Conservation (phyloP, 64 coral and sea anemone species). For the Catalaphyllia jardinei region DNA sequence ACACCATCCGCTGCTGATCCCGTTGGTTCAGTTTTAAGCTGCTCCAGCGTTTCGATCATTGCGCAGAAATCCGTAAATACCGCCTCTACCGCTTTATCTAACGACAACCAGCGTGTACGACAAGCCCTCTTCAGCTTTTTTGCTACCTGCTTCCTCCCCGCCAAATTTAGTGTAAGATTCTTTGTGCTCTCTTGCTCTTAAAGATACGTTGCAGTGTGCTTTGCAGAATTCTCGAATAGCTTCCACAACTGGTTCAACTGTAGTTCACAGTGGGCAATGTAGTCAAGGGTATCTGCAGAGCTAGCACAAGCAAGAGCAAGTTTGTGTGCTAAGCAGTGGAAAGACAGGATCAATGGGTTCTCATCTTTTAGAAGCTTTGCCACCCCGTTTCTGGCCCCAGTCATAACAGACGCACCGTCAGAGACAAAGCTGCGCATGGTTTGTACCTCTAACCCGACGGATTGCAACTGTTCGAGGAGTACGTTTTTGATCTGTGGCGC, state of each 20-base stretch:
- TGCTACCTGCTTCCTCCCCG: conserved; percentile 39
- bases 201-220: too few species aligned
- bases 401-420: conserved; percentile 29
- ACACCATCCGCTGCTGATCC: conserved; percentile 36
- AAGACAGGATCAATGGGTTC: conserved; percentile 32
- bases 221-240: too few species aligned
- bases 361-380: conserved; percentile 34
- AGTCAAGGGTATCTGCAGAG: conserved; percentile 51
- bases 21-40: conserved; percentile 46
- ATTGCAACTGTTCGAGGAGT: too few species aligned
- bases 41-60: conserved; percentile 38
- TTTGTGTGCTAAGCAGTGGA: conserved; percentile 45
- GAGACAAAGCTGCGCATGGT: conserved; percentile 41
- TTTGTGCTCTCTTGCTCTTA: conserved; percentile 34
- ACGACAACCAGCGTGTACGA: conserved; percentile 44
- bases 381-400: conserved; percentile 24
- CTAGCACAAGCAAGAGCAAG: conserved; percentile 49
- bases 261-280: conserved; percentile 48
- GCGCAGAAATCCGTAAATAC: conserved; percentile 21
- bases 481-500: conserved; percentile 35
- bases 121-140: conserved; percentile 48
- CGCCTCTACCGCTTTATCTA: conserved; percentile 30
- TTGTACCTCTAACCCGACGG: conserved; percentile 39
- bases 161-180: conserved; percentile 35
- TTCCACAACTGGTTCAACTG: conserved; percentile 42